Evolutionary conservation across 2,797 vertebrate species (phyloP).

Genomic region (Ctenopoma kingsleyae): DNA sequence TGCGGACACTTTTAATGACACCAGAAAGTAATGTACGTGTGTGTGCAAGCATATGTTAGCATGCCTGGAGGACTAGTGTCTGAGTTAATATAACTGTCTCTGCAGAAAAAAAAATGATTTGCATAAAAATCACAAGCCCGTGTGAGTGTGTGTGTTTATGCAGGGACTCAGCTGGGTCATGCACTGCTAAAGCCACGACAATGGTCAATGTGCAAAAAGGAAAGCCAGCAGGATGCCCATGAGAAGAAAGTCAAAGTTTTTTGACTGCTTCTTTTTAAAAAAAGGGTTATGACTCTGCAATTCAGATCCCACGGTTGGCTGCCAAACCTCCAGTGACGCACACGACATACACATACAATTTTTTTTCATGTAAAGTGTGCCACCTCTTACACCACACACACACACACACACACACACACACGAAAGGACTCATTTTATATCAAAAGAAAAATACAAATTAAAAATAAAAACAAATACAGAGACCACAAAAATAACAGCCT

Average conservation of each 20-base stretch:
- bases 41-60: constrained; percentile 53
- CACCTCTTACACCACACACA: constrained; percentile 52
- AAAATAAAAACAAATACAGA: constrained; percentile 60
- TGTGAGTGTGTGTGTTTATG: constrained; percentile 11
- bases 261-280: constrained; percentile 64
- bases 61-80: constrained; percentile 44
- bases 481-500: constrained; percentile 47
- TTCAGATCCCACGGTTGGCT: constrained; percentile 64
- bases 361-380: constrained; percentile 53
- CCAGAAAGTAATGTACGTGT: constrained; percentile 75
- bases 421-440: constrained; percentile 67
- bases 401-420: constrained; percentile 23
- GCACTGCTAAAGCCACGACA: constrained; percentile 42
- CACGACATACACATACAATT: constrained; percentile 55
- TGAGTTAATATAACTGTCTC: constrained; percentile 38
- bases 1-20: constrained; percentile 80
- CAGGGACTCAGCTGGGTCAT: constrained; percentile 47
- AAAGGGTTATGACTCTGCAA: constrained; percentile 69
- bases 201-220: constrained; percentile 47
- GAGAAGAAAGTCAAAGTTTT: constrained; percentile 61
- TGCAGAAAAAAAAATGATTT: constrained; percentile 21
- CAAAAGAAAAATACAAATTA: constrained; percentile 60
- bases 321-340: constrained; percentile 87
- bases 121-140: constrained; percentile 21
- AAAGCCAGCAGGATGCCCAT: constrained; percentile 42